These are phyloP conservation scores for Morpho helenor DNA, from an alignment of 2,888 invertebrate genomes.

Conservation along the genomic window DNA sequence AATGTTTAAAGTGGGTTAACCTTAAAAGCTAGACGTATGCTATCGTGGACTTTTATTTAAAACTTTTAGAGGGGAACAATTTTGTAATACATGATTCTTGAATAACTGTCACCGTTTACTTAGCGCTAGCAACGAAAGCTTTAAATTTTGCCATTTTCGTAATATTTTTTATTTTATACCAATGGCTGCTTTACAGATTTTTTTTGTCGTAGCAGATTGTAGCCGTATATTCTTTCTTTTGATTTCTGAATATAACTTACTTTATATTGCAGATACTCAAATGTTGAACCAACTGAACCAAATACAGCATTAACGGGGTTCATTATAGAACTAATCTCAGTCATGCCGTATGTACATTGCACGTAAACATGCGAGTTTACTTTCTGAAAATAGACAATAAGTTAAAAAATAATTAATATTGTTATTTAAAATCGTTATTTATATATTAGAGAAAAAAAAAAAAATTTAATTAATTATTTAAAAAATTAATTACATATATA, in stretches of 20 bases:
- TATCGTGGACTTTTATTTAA: too few species aligned
- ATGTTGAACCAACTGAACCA: conserved; percentile 13
- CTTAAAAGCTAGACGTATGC: too few species aligned
- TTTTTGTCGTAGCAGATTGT: background rate
- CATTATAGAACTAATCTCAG: conserved; percentile 11
- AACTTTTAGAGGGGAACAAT: too few species aligned
- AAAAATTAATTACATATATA: background rate
- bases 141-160: too few species aligned
- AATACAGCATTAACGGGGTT: background rate
- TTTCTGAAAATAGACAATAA: conserved; percentile 10
- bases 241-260: conserved; percentile 6
- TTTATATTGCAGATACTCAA: conserved; percentile 1
- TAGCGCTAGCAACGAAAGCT: too few species aligned
- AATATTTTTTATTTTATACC: background rate
- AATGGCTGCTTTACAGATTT: background rate
- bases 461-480: background rate
- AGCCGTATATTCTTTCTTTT: background rate
- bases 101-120: too few species aligned
- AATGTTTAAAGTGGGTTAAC: too few species aligned
- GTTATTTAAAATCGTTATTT: background rate
- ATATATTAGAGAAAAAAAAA: background rate
- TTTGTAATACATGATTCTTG: too few species aligned
- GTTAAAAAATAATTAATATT: background rate
- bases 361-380: conserved; percentile 7
- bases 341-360: conserved; percentile 12